Base-by-base conservation (phyloP, 2,888 invertebrate genomes). In the Caenorhabditis becei region DNA sequence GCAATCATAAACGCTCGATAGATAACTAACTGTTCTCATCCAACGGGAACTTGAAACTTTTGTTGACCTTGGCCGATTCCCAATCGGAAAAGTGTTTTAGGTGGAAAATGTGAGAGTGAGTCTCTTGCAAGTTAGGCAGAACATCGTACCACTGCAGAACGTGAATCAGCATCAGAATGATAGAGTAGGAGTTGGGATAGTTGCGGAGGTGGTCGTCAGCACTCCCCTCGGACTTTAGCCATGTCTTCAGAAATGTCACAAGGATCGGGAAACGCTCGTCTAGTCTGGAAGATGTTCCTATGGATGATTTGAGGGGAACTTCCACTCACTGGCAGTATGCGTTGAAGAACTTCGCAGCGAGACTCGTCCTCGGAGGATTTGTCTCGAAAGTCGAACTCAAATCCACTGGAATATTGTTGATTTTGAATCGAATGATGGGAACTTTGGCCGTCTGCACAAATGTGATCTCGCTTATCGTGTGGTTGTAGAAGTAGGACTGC, bases 101-200 rank as follows among this genome's bases (percentile, higher is more conserved):
- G 8, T 56, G 5, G 49, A 72, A 72, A n/a, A 59, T 14, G 7
- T 61, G 65, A 0, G 3, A 37, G 23, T 75, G 59, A 0, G 47
- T 69, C 23, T 44, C 11, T 11, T 69, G 47, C 14, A 77, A 18
- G 41, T 77, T 69, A 5, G 77, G 77, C 4, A 77, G 2, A 8
- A 77, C 26, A 1, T 47, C 28, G 24, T 56, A 63, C 62, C 69
- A 69, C 47, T 77, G 77, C 2, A 77, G 63, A 8, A 56, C 67
- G 24, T 77, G 69, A n/a, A 77, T 63, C 2, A 77, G 62, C 26
- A 77, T 18, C 0, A 77, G 49, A 20, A 37, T 69, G 10, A 69
- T 3, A 2, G 77, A 54, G 24, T 77, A 77, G 26, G 77, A 77
- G 47, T 77, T 77, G 10, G 77, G 77, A 18, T 37, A 67, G 10